Percentiles rank a stretch among this genome's conserved stretches.
These are phyloP conservation scores for Microtus montanus DNA, from an alignment of 2,113 vertebrate genomes.

Conservation along the genomic window DNA sequence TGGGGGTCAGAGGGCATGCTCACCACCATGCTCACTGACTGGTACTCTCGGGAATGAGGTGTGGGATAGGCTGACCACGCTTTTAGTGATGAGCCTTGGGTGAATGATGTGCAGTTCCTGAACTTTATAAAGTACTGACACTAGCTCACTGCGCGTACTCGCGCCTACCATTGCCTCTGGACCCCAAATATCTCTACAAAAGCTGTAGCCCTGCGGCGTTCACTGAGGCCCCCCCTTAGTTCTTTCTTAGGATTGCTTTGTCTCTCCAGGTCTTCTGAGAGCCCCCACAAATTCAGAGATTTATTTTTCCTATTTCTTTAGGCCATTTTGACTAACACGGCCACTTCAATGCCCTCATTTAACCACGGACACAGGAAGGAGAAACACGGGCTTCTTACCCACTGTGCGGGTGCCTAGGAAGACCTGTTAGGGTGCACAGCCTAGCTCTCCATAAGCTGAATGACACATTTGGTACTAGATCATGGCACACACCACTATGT, in stretches of 20 bases:
- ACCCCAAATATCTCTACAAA: neutral
- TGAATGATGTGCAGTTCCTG: neutral
- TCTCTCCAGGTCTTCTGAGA: neutral
- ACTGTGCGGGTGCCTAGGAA: neutral
- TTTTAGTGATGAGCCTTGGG: neutral
- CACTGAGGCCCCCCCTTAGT: neutral
- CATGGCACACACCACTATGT: neutral
- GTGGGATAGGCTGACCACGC: neutral
- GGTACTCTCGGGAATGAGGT: neutral
- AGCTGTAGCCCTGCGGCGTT: neutral
- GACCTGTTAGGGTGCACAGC: neutral
- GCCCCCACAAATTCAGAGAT: neutral
- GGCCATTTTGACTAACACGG: neutral
- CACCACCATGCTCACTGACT: neutral
- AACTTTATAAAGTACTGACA: neutral
- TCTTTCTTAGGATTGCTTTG: neutral
- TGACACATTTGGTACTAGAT: neutral
- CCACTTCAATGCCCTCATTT: neutral
- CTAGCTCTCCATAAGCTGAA: neutral
- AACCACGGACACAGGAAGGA: neutral
- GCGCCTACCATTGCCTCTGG: neutral
- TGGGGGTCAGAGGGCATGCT: neutral
- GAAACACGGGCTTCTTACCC: neutral
- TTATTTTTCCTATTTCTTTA: neutral
- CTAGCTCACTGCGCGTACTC: neutral